Percentiles rank a stretch among this genome's conserved stretches.
phyloP scores from a whole-genome alignment of 1,140 invertebrate species.

The Monochamus saltuarius region DNA sequence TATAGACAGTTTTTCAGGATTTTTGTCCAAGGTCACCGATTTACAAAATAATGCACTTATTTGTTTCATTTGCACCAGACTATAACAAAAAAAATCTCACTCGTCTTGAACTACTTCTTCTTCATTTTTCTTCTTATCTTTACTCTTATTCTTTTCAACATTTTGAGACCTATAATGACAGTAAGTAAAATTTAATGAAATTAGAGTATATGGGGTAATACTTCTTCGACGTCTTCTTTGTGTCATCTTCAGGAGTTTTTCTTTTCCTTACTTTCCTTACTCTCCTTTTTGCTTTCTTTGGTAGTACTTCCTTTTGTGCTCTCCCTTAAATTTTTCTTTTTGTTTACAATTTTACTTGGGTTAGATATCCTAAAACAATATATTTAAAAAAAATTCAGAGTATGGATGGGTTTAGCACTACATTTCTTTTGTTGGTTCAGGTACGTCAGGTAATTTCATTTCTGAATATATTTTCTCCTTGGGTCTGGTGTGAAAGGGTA shows the following conservation, averaged over 20 bases:
- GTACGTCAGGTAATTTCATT: conserved; percentile 22
- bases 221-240: no score
- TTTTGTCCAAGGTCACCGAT: no score
- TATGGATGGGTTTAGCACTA: no score
- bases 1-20: no score
- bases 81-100: no score
- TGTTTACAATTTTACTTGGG: neutral
- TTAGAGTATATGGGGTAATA: no score
- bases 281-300: no score
- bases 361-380: neutral
- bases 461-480: conserved; percentile 11
- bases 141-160: conserved; percentile 2
- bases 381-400: no score
- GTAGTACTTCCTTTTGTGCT: conserved; percentile 19
- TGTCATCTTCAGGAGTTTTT: neutral
- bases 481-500: conserved; percentile 12
- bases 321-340: neutral
- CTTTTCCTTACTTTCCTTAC: conserved; percentile 4
- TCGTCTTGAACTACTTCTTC: conserved; percentile 11
- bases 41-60: no score
- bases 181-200: no score
- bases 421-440: conserved; percentile 15
- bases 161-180: neutral
- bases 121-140: conserved; percentile 14
- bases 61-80: no score